These are phyloP conservation scores for Craterocephalus amniculus DNA, from an alignment of 2,797 vertebrate genomes.

Conservation along the genomic window DNA sequence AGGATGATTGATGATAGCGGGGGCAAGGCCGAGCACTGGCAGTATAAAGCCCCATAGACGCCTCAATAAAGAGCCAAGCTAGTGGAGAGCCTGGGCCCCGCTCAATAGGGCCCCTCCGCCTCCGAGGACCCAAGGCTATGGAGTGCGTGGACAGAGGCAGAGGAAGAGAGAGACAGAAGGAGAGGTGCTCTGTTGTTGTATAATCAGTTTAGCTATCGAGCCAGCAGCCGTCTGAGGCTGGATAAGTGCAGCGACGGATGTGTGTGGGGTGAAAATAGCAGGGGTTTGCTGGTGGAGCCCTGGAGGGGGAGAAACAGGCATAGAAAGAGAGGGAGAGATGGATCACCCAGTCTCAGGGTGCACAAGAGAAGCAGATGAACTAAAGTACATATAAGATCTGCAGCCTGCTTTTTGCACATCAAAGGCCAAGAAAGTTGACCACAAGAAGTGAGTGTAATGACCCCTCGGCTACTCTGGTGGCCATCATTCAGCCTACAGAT, in stretches of 20 bases:
- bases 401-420: constrained; percentile 46
- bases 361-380: constrained; percentile 46
- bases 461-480: constrained; percentile 49
- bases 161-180: constrained; percentile 83
- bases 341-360: constrained; percentile 61
- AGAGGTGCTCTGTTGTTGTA: constrained; percentile 98
- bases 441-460: constrained; percentile 7
- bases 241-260: constrained; percentile 86
- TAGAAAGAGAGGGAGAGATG: constrained; percentile 52
- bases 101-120: constrained; percentile 90
- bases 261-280: constrained; percentile 85
- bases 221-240: constrained; percentile 92
- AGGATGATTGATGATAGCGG: constrained; percentile 98
- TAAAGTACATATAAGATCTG: constrained; percentile 51
- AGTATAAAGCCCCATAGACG: constrained; percentile 96
- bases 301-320: constrained; percentile 55
- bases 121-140: constrained; percentile 67
- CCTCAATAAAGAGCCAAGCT: constrained; percentile 91
- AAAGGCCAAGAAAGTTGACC: constrained; percentile 34
- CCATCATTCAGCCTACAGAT: constrained; percentile 52
- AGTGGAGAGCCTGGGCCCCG: constrained; percentile 91
- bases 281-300: constrained; percentile 73
- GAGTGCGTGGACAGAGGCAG: constrained; percentile 65
- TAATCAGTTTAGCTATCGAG: constrained; percentile 94
- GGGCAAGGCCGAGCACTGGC: constrained; percentile 95